These are phyloP conservation scores for Colostygia pectinataria DNA, from an alignment of 2,888 invertebrate genomes.

Conservation along the genomic window DNA sequence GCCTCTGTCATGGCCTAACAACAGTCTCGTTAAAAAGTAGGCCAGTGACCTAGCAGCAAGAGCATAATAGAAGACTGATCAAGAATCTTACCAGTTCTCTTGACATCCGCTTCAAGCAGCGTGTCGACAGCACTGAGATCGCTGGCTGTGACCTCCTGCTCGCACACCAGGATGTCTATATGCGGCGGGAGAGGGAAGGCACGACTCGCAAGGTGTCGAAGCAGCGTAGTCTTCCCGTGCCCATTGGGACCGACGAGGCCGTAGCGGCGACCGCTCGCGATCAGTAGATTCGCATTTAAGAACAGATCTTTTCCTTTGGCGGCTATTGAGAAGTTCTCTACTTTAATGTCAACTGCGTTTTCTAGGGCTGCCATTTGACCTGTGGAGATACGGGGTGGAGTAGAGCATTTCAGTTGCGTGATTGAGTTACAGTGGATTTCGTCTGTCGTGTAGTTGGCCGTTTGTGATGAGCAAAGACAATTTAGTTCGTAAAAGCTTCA, in stretches of 20 bases:
- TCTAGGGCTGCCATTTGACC: conserved; percentile 91
- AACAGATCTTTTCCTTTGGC: conserved; percentile 99
- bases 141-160: conserved; percentile 98
- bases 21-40: no score
- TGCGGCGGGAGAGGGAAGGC: conserved; percentile 97
- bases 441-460: no score
- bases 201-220: conserved; percentile 95
- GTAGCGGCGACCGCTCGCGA: conserved; percentile 96
- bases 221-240: conserved; percentile 98
- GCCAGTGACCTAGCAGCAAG: no score
- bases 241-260: conserved; percentile 99
- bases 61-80: not conserved
- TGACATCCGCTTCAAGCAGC: conserved; percentile 96
- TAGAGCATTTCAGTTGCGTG: no score
- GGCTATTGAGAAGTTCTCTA: conserved; percentile 98
- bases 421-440: no score
- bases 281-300: conserved; percentile 96
- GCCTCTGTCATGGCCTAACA: no score
- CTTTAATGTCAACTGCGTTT: conserved; percentile 98
- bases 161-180: conserved; percentile 97
- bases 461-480: no score
- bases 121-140: conserved; percentile 96
- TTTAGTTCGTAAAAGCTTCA: no score
- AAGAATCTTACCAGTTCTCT: conserved; percentile 83
- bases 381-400: conserved; percentile 33